Base-by-base conservation (phyloP, 2,113 vertebrate genomes). In the Cephalopholis sonnerati region DNA sequence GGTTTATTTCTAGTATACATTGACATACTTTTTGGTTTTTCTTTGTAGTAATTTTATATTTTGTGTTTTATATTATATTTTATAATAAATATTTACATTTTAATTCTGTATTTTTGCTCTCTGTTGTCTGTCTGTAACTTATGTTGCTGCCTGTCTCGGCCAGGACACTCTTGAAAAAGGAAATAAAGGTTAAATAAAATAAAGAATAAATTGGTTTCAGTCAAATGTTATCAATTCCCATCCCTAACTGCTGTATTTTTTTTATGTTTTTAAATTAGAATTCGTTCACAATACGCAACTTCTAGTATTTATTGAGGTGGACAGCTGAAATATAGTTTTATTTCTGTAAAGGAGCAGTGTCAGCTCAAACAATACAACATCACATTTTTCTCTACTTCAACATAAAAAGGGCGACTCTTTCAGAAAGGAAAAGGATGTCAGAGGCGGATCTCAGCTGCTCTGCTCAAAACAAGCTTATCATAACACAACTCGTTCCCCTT, bases 381-480 rank as follows among this genome's bases (percentile, higher is more conserved):
- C 22, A 54, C 27, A 81, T 81, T 66, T 71, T 55, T 66, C 36
- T 66, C 64, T 17, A 67, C 71, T 73, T 46, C 17, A 54, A 48
- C 55, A 71, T 66, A 6, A 77, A 89, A 78, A 15, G 46, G 63
- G 29, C 18, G 67, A 74, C 53, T 77, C 29, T 81, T 72, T 71
- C 41, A 92, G 11, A 89, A 88, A 88, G 93, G 87, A 86, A 94
- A 85, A 93, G 93, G 92, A 96, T 95, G 89, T 86, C 51, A 80
- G 87, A 90, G 80, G 88, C 68, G 59, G 91, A 77, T 68, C 68
- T 80, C 25, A 1, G 15, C 59, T 77, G 82, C 67, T 36, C 22
- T n/a, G 36, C 71, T 80, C 64, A 50, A 96, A 93, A 92, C 84
- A 86, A 86, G 85, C 74, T 96, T 96, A 96, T 96, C 95, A 95